Percentiles rank a stretch among this genome's conserved stretches.
phyloP scores from a whole-genome alignment of 2,888 invertebrate genomes.

The Acrobasis suavella region DNA sequence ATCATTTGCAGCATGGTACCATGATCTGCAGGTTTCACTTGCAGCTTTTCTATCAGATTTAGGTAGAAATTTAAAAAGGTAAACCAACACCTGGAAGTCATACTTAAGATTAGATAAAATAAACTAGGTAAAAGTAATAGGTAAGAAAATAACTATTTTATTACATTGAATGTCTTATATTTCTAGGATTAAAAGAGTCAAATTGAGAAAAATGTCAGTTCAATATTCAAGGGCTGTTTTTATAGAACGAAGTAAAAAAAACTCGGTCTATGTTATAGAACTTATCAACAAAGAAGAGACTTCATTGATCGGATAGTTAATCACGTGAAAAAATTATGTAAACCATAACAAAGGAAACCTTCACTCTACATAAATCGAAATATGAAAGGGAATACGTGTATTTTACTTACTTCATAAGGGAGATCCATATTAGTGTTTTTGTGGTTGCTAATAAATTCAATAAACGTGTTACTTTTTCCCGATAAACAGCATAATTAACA shows the following conservation, averaged over 20 bases:
- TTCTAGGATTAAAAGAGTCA: not conserved
- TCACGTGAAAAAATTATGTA: conserved; percentile 70
- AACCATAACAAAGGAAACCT: conserved; percentile 55
- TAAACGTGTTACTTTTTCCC: conserved; percentile 2
- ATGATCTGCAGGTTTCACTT: conserved; percentile 84
- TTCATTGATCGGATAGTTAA: conserved; percentile 29
- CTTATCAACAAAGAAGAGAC: conserved; percentile 32
- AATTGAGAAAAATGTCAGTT: not conserved
- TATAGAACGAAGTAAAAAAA: no score
- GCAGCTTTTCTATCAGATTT: conserved; percentile 85
- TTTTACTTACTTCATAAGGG: conserved; percentile 62
- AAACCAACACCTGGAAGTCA: conserved; percentile 82
- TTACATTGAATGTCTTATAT: no score
- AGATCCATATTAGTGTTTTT: conserved; percentile 53
- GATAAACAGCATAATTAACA: conserved; percentile 1
- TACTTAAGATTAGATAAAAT: not conserved
- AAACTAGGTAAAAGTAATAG: no score
- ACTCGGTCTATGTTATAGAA: no score
- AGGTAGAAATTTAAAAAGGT: conserved; percentile 84
- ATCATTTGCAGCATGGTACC: conserved; percentile 87
- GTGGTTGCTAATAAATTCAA: not conserved
- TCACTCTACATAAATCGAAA: not conserved
- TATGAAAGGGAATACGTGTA: conserved; percentile 26
- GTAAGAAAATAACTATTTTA: no score
- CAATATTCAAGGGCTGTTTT: not conserved